phyloP scores from a whole-genome alignment of 2,797 vertebrate genomes.

The Urocyon cinereoargenteus region DNA sequence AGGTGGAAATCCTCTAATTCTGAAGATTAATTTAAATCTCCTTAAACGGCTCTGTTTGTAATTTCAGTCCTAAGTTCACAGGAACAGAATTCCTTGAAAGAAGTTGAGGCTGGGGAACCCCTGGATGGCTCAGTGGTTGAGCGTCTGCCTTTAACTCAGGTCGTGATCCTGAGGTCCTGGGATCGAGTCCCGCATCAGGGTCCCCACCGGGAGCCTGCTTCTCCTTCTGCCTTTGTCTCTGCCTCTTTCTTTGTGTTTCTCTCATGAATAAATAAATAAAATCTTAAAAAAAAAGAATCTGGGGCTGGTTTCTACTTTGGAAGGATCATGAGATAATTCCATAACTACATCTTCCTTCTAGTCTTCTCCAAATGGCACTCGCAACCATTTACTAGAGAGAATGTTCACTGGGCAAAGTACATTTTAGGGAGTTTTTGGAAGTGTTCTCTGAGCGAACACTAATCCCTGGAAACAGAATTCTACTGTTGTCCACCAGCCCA shows the following conservation, averaged over 20 bases:
- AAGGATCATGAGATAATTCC: neutral
- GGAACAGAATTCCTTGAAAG: neutral
- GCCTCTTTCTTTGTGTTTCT: too few relatives aligned
- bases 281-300: neutral
- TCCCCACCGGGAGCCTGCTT: too few relatives aligned
- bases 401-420: neutral
- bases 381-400: neutral
- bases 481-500: neutral
- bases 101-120: neutral
- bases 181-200: too few relatives aligned
- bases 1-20: neutral
- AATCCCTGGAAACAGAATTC: neutral
- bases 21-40: neutral
- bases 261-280: too few relatives aligned
- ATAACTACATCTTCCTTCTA: neutral
- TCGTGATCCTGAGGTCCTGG: too few relatives aligned
- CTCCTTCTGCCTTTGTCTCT: too few relatives aligned
- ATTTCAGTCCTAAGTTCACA: neutral
- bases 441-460: neutral
- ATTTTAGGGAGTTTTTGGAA: neutral
- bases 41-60: neutral
- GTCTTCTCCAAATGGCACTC: neutral
- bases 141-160: too few relatives aligned
- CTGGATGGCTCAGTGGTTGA: too few relatives aligned
- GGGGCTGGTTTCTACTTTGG: neutral